These are phyloP conservation scores for Rhaphigaster nebulosa DNA, from an alignment of 2,888 invertebrate genomes.

Conservation along the genomic window DNA sequence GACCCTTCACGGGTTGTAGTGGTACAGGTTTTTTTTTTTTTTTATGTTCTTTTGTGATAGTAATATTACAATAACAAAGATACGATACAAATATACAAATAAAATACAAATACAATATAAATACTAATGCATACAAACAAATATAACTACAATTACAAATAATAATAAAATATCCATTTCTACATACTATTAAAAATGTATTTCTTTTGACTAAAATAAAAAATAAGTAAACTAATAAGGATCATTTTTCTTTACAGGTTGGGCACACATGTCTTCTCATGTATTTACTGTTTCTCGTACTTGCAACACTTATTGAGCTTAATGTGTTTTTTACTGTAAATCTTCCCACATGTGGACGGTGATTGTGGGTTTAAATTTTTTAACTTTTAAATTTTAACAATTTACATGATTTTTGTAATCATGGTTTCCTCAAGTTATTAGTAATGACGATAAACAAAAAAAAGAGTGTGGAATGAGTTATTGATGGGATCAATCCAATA, in stretches of 20 bases:
- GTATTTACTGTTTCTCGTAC: conserved; percentile 88
- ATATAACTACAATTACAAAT: too few species aligned
- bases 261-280: conserved; percentile 87
- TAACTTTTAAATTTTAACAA: not conserved
- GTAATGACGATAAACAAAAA: conserved; percentile 29
- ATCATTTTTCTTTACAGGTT: conserved; percentile 68
- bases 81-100: too few species aligned
- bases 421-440: conserved; percentile 19
- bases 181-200: not conserved
- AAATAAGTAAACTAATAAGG: not conserved
- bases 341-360: conserved; percentile 72
- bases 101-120: too few species aligned
- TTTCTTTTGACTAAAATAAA: not conserved
- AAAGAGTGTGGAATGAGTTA: conserved; percentile 5
- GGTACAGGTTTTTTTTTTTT: too few species aligned
- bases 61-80: too few species aligned
- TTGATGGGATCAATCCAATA: not conserved
- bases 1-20: too few species aligned
- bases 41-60: too few species aligned
- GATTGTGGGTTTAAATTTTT: conserved; percentile 44
- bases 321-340: conserved; percentile 94
- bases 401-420: conserved; percentile 23
- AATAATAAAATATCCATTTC: too few species aligned
- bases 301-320: conserved; percentile 91
- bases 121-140: too few species aligned